Evolutionary conservation across 2,888 invertebrate species (phyloP).

Genomic region (Callyntrura sp.): DNA sequence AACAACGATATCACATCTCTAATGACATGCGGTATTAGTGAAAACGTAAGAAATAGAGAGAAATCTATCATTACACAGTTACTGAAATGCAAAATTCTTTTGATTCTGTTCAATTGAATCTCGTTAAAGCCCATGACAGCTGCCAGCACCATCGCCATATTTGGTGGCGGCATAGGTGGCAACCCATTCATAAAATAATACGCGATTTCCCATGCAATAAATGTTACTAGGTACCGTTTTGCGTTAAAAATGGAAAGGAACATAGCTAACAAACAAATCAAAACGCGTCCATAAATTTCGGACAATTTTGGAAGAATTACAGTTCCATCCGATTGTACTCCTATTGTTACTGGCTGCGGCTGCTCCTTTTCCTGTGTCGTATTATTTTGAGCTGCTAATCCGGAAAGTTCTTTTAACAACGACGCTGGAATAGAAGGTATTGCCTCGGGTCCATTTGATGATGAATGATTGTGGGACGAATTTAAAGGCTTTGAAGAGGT

Average conservation of each 20-base stretch:
- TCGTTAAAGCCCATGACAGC: slow-evolving; percentile 65
- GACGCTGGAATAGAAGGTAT: slow-evolving; percentile 25
- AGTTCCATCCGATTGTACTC: slow-evolving; percentile 66
- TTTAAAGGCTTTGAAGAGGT: background rate
- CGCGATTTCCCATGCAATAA: slow-evolving; percentile 59
- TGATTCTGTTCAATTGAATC: slow-evolving; percentile 41
- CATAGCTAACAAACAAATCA: slow-evolving; percentile 55
- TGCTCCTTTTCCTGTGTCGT: background rate
- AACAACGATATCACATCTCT: background rate
- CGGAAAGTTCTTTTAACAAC: slow-evolving; percentile 55
- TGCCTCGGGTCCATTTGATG: background rate
- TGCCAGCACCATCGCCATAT: slow-evolving; percentile 61
- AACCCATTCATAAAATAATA: slow-evolving; percentile 64
- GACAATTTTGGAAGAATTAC: slow-evolving; percentile 65
- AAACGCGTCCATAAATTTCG: slow-evolving; percentile 12
- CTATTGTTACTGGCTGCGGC: background rate
- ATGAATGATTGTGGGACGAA: background rate
- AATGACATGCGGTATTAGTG: slow-evolving; percentile 51
- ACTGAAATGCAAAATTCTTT: slow-evolving; percentile 51
- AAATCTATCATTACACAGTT: slow-evolving; percentile 55
- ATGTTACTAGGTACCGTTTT: slow-evolving; percentile 50
- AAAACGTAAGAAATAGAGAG: slow-evolving; percentile 63
- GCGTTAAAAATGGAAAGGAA: slow-evolving; percentile 61
- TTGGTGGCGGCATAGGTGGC: slow-evolving; percentile 62
- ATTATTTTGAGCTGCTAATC: background rate